These are phyloP conservation scores for Leucozona laternaria DNA, from an alignment of 2,888 invertebrate species.

Conservation along the genomic window DNA sequence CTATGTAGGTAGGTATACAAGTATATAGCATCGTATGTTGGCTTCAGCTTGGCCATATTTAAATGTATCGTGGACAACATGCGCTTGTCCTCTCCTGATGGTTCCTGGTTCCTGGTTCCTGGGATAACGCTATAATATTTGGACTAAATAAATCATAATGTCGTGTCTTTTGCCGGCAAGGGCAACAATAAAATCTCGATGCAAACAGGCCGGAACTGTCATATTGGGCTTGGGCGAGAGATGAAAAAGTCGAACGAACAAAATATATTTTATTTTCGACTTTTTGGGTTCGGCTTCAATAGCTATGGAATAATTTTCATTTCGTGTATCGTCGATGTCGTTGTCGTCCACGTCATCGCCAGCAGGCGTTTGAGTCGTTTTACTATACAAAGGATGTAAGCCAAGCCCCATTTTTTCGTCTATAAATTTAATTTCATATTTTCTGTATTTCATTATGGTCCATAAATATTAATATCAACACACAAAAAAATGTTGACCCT, in stretches of 20 bases:
- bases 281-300: slow-evolving; percentile 4
- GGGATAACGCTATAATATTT: slow-evolving; percentile 43
- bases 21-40: not conserved
- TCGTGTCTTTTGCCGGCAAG: slow-evolving; percentile 48
- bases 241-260: too few species aligned
- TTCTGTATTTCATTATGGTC: slow-evolving; percentile 51
- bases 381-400: not conserved
- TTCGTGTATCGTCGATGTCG: not conserved
- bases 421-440: slow-evolving; percentile 59
- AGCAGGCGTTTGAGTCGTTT: slow-evolving; percentile 23
- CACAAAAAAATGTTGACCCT: slow-evolving; percentile 24
- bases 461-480: slow-evolving; percentile 72
- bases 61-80: slow-evolving; percentile 10
- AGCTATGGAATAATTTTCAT: slow-evolving; percentile 1
- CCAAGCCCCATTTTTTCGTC: slow-evolving; percentile 15
- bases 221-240: not conserved
- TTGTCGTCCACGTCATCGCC: slow-evolving; percentile 8
- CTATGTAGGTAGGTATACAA: too few species aligned
- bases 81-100: not conserved
- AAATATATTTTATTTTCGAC: slow-evolving; percentile 2
- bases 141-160: slow-evolving; percentile 71
- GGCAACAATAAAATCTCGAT: slow-evolving; percentile 66
- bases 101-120: not conserved
- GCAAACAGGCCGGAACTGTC: slow-evolving; percentile 65
- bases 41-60: slow-evolving; percentile 11